Evolutionary conservation across 2,113 vertebrate genomes (phyloP).

Genomic region (Hypocryptadius cinnamomeus): DNA sequence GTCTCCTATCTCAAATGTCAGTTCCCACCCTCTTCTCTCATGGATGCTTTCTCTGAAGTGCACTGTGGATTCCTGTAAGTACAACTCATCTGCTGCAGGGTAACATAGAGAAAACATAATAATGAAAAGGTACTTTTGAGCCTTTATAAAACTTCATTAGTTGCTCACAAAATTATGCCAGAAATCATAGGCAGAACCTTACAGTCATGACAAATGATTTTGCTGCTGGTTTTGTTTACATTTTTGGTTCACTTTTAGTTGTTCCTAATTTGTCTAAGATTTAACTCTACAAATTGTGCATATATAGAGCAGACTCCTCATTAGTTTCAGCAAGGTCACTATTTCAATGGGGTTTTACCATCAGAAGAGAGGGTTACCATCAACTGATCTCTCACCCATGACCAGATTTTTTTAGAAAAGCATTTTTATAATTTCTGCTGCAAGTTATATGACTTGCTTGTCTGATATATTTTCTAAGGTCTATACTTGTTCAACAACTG

Average conservation of each 20-base stretch:
- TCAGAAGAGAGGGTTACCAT: not conserved
- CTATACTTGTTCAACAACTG: not conserved
- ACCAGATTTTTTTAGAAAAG: not conserved
- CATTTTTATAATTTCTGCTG: not conserved
- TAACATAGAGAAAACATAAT: not conserved
- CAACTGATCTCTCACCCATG: not conserved
- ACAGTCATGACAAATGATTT: not conserved
- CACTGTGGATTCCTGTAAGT: not conserved
- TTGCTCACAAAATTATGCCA: not conserved
- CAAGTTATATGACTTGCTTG: not conserved
- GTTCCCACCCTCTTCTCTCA: not conserved
- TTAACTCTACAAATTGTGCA: not conserved
- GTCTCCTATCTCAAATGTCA: not conserved
- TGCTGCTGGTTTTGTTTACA: not conserved
- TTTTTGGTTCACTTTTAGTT: not conserved
- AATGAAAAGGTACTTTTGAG: not conserved
- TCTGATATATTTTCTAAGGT: not conserved
- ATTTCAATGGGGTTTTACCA: not conserved
- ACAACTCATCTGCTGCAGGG: not conserved
- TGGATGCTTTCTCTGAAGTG: not conserved
- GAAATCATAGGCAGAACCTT: not conserved
- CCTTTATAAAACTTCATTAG: not conserved
- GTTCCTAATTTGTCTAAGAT: not conserved
- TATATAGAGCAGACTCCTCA: not conserved
- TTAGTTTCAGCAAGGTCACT: not conserved